A percentile compares a stretch with the other conserved stretches of the same genome.
Evolutionary conservation across 2,797 vertebrate species (phyloP).

Genomic region (Arrhamphus sclerolepis): DNA sequence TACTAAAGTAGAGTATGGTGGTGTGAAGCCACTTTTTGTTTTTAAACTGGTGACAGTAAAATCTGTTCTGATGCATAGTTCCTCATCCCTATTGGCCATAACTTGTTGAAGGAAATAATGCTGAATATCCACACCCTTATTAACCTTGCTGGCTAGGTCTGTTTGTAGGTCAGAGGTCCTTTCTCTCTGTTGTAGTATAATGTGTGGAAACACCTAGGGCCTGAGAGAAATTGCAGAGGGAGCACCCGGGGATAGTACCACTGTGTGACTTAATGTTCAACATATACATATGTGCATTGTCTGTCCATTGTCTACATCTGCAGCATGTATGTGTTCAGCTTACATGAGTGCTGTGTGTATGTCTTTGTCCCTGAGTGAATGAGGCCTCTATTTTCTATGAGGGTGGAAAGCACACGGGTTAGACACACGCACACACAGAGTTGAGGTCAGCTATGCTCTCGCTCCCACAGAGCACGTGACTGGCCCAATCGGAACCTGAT

Average conservation of each 20-base stretch:
- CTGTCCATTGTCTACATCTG: slow-evolving; percentile 56
- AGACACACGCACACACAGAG: slow-evolving; percentile 16
- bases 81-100: slow-evolving; percentile 17
- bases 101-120: slow-evolving; percentile 39
- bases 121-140: slow-evolving; percentile 38
- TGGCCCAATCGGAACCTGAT: slow-evolving; percentile 47
- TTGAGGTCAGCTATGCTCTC: slow-evolving; percentile 52
- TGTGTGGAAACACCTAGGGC: slow-evolving; percentile 60
- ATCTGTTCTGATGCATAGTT: too few species aligned
- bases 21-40: background rate
- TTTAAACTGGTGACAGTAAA: too few species aligned
- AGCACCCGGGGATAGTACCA: slow-evolving; percentile 50
- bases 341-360: slow-evolving; percentile 51
- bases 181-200: slow-evolving; percentile 39
- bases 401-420: slow-evolving; percentile 41
- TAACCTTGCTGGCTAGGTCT: slow-evolving; percentile 43
- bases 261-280: slow-evolving; percentile 47
- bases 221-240: slow-evolving; percentile 50
- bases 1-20: background rate
- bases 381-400: slow-evolving; percentile 66
- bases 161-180: slow-evolving; percentile 61
- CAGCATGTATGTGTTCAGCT: slow-evolving; percentile 60
- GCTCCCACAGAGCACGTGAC: slow-evolving; percentile 60
- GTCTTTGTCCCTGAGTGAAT: slow-evolving; percentile 74
- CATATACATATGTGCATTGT: slow-evolving; percentile 43